Evolutionary conservation across 2,113 vertebrate genomes (phyloP).

Genomic region (Sarotherodon lohbergeri): DNA sequence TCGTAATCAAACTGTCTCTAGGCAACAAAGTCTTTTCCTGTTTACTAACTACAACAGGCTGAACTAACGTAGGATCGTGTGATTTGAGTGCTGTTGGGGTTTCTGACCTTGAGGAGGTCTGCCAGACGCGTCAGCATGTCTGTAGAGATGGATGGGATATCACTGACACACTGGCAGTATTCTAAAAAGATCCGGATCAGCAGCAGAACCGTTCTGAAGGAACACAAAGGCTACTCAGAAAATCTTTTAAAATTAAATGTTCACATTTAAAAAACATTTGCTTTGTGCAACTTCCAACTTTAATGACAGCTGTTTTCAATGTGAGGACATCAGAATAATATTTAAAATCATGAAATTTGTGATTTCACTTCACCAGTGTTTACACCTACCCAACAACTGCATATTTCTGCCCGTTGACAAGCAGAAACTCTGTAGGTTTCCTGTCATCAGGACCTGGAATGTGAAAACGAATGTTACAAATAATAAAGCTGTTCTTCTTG

Average conservation of each 20-base stretch:
- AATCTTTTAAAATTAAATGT: not conserved
- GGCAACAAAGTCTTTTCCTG: not conserved
- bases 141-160: constrained; percentile 93
- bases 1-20: not conserved
- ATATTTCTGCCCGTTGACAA: constrained; percentile 87
- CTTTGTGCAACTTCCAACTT: not conserved
- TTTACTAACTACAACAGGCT: not conserved
- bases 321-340: not conserved
- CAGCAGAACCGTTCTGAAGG: constrained; percentile 88
- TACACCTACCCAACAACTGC: constrained; percentile 89
- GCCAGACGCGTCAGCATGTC: constrained; percentile 95
- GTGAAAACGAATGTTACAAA: not conserved
- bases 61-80: not conserved
- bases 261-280: not conserved
- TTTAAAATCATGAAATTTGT: not conserved
- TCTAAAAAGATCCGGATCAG: constrained; percentile 97
- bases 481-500: not conserved
- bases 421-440: constrained; percentile 86
- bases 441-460: constrained; percentile 79
- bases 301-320: not conserved
- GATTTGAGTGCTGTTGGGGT: not conserved
- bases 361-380: not conserved
- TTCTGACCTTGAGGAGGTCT: constrained; percentile 88
- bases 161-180: constrained; percentile 97
- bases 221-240: not conserved